phyloP scores from a whole-genome alignment of 1,140 invertebrate species.

The Maniola jurtina region DNA sequence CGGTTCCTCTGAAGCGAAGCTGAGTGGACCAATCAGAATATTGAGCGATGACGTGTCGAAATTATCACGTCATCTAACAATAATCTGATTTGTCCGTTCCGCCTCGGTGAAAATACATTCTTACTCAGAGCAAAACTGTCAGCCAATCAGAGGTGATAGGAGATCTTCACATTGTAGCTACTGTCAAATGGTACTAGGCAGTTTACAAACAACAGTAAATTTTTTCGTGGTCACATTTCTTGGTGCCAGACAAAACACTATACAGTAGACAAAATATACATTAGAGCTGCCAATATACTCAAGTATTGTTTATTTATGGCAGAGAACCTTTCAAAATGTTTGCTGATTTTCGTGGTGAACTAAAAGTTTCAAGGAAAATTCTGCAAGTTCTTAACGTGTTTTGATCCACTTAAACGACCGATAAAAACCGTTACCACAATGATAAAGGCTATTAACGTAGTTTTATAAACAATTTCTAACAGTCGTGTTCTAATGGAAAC shows the following conservation, averaged over 20 bases:
- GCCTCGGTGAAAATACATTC: no score
- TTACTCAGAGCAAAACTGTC: no score
- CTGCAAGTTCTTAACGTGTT: background rate
- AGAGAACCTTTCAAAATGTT: constrained; percentile 11
- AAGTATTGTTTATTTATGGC: constrained; percentile 24
- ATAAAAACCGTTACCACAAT: background rate
- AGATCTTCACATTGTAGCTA: no score
- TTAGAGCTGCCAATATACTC: constrained; percentile 32
- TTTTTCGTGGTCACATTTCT: constrained; percentile 24
- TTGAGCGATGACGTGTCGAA: no score
- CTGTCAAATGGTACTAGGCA: no score
- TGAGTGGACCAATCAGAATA: no score
- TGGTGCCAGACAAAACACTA: constrained; percentile 32
- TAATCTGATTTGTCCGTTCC: no score
- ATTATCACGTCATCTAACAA: no score
- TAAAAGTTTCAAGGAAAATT: background rate
- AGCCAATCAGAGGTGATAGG: no score
- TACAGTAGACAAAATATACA: constrained; percentile 50
- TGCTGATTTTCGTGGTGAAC: background rate
- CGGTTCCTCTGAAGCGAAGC: no score
- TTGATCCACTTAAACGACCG: background rate
- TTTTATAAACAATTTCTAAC: background rate
- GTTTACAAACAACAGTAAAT: background rate
- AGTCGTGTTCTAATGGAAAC: background rate
- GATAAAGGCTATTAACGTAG: background rate